Conservation (phyloP, 53 echinoderm and acorn worm species). For the Mesocentrotus franciscanus region DNA sequence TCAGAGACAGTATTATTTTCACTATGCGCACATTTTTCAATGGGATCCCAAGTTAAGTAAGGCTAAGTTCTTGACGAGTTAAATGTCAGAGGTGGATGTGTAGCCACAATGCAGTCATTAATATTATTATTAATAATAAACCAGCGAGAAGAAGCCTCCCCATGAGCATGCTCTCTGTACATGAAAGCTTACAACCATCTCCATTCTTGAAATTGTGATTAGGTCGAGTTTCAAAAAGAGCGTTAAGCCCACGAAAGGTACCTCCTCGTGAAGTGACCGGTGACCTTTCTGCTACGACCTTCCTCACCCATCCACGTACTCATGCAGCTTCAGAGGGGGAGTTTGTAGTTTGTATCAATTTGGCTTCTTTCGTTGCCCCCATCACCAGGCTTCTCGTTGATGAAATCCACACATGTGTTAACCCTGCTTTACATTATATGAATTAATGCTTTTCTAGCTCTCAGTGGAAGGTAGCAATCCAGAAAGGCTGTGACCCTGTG, state of each 20-base stretch:
- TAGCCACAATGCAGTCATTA: not conserved
- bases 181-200: not conserved
- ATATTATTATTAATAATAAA: not conserved
- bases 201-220: not conserved
- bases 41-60: not conserved
- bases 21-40: not conserved
- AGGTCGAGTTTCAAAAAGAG: not conserved
- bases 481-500: not conserved
- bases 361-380: not conserved
- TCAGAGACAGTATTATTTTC: not conserved
- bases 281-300: not conserved
- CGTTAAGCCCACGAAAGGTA: not conserved
- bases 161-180: not conserved
- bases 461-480: not conserved
- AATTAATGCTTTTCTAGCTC: not conserved
- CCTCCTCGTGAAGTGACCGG: not conserved
- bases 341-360: not conserved
- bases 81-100: not conserved
- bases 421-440: not conserved
- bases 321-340: not conserved
- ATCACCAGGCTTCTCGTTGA: not conserved
- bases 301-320: not conserved
- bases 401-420: not conserved
- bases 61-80: not conserved
- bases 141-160: not conserved